Evolutionary conservation across 2,888 invertebrate species (phyloP).

Genomic region (Platycheirus albimanus): DNA sequence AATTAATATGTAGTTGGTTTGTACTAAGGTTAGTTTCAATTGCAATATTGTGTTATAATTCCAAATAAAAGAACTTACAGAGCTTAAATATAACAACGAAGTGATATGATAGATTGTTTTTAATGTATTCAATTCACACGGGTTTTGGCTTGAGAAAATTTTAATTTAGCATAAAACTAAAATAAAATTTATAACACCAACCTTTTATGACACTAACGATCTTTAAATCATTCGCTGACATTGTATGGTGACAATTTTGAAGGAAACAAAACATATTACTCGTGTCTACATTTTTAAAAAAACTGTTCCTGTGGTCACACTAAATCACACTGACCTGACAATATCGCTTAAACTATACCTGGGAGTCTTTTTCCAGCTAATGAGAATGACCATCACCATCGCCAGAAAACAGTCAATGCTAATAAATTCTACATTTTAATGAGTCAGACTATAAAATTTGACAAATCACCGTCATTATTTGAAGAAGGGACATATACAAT

Average conservation of each 20-base stretch:
- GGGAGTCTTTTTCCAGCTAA: neutral
- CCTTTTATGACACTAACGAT: constrained; percentile 20
- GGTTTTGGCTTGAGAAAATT: too few relatives aligned
- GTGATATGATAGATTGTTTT: too few relatives aligned
- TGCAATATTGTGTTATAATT: too few relatives aligned
- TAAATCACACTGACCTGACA: constrained; percentile 18
- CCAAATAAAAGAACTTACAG: too few relatives aligned
- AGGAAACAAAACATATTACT: neutral
- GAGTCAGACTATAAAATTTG: constrained; percentile 56
- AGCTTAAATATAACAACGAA: too few relatives aligned
- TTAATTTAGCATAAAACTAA: too few relatives aligned
- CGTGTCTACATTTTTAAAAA: neutral
- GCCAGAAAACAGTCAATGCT: too few relatives aligned
- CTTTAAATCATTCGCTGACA: constrained; percentile 29
- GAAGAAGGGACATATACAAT: constrained; percentile 5
- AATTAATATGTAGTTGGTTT: too few relatives aligned
- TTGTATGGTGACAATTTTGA: constrained; percentile 27
- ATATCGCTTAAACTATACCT: constrained; percentile 8
- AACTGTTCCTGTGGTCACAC: constrained; percentile 5
- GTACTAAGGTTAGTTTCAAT: too few relatives aligned
- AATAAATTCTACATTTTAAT: constrained; percentile 57
- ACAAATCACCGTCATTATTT: constrained; percentile 58
- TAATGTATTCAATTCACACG: too few relatives aligned
- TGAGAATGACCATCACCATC: too few relatives aligned
- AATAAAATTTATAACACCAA: constrained; percentile 18